Conservation (phyloP, 1,140 invertebrate genomes). For the Cotesia chilonis region DNA sequence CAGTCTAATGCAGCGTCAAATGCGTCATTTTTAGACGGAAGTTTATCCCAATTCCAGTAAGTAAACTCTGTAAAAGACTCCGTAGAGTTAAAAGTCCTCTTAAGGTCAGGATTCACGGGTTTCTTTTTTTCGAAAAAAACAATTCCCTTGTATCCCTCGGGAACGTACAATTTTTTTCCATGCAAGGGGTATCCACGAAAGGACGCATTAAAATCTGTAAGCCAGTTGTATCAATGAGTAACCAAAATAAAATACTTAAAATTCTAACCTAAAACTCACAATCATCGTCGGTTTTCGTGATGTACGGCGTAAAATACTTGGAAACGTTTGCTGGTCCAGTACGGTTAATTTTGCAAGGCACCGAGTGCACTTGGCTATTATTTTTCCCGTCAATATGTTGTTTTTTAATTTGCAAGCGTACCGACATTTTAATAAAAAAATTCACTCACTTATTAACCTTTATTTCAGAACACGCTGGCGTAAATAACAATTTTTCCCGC, state of each 20-base stretch:
- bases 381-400: slow-evolving; percentile 57
- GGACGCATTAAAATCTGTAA: slow-evolving; percentile 65
- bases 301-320: slow-evolving; percentile 74
- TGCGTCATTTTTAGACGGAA: slow-evolving; percentile 75
- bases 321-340: slow-evolving; percentile 76
- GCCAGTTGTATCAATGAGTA: slow-evolving; percentile 27
- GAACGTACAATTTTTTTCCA: slow-evolving; percentile 70
- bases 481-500: not conserved
- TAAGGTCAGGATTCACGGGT: slow-evolving; percentile 68
- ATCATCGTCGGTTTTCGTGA: slow-evolving; percentile 61
- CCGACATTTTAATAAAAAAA: slow-evolving; percentile 59
- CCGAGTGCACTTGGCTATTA: slow-evolving; percentile 69
- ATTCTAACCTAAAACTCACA: slow-evolving; percentile 48
- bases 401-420: slow-evolving; percentile 66
- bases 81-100: slow-evolving; percentile 71
- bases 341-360: slow-evolving; percentile 79
- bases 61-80: slow-evolving; percentile 73
- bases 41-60: slow-evolving; percentile 84
- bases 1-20: slow-evolving; percentile 75
- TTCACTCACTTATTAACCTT: slow-evolving; percentile 35
- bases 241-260: slow-evolving; percentile 25
- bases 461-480: not conserved
- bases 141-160: slow-evolving; percentile 74
- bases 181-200: slow-evolving; percentile 77
- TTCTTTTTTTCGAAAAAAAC: slow-evolving; percentile 72